phyloP scores from a whole-genome alignment of 2,888 invertebrate genomes.

The Clanis bilineata region DNA sequence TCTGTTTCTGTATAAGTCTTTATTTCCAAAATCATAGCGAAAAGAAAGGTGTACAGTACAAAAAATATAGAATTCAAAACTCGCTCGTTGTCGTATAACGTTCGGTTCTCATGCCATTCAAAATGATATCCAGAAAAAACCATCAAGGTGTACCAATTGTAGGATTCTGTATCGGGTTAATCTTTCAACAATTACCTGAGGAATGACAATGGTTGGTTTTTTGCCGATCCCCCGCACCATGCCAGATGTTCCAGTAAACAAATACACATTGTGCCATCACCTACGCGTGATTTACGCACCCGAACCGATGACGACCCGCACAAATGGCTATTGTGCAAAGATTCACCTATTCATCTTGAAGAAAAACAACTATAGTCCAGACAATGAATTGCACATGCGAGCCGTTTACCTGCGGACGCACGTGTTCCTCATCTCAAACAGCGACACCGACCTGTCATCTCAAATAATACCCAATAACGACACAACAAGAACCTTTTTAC shows the following conservation, averaged over 20 bases:
- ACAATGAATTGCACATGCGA: conserved; percentile 77
- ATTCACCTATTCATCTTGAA: conserved; percentile 58
- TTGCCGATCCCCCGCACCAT: conserved; percentile 58
- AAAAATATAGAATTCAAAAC: conserved; percentile 30
- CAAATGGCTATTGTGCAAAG: conserved; percentile 74
- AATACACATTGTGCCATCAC: conserved; percentile 68
- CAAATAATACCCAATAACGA: conserved; percentile 45
- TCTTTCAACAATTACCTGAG: conserved; percentile 71
- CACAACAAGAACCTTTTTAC: conserved; percentile 47
- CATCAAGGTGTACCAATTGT: conserved; percentile 70
- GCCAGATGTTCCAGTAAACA: conserved; percentile 77
- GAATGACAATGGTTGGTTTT: conserved; percentile 61
- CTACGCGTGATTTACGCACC: conserved; percentile 75
- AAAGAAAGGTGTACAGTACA: conserved; percentile 18
- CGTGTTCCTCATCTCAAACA: conserved; percentile 73
- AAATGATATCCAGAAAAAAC: conserved; percentile 48
- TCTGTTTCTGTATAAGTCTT: too few species aligned
- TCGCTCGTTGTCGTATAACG: not conserved
- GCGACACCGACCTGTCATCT: conserved; percentile 48
- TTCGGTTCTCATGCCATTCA: conserved; percentile 39
- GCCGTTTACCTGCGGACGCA: conserved; percentile 74
- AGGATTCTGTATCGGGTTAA: conserved; percentile 76
- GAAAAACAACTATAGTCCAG: conserved; percentile 67
- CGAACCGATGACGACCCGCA: conserved; percentile 65
- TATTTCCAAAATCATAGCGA: not conserved